phyloP scores from a whole-genome alignment of 2,888 invertebrate species.

The Podabrus alpinus region DNA sequence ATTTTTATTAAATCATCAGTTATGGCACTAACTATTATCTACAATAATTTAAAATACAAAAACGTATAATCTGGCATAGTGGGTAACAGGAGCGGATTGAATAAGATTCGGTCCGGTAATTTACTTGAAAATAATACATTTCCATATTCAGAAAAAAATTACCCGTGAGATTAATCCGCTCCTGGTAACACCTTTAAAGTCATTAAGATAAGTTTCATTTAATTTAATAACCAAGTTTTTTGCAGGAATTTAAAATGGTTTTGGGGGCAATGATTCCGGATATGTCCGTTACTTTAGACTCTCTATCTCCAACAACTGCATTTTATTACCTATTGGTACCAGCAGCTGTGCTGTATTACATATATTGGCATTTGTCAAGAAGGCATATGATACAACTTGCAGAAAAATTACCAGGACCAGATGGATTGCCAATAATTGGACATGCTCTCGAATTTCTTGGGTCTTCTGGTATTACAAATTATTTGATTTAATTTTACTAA shows the following conservation, averaged over 20 bases:
- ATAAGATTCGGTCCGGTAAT: too few relatives aligned
- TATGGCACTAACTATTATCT: too few relatives aligned
- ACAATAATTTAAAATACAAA: too few relatives aligned
- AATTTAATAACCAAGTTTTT: background rate
- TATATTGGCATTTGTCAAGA: slow-evolving; percentile 69
- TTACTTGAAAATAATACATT: too few relatives aligned
- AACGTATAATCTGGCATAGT: too few relatives aligned
- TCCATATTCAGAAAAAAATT: too few relatives aligned
- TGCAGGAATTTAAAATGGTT: background rate
- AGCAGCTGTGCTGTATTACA: slow-evolving; percentile 7
- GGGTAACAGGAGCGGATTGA: too few relatives aligned
- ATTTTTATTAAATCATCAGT: too few relatives aligned
- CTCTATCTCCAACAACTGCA: background rate
- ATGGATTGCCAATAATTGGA: slow-evolving; percentile 73
- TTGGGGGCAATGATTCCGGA: background rate
- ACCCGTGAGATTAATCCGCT: background rate
- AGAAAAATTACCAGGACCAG: slow-evolving; percentile 72
- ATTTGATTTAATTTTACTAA: background rate
- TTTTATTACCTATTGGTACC: slow-evolving; percentile 20
- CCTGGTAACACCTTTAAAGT: too few relatives aligned
- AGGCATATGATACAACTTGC: slow-evolving; percentile 72
- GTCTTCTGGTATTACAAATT: slow-evolving; percentile 65
- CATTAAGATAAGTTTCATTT: too few relatives aligned
- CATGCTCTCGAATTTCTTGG: slow-evolving; percentile 76
- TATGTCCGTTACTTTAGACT: background rate